phyloP scores from a whole-genome alignment of 2,113 vertebrate species.

The Elephas maximus region DNA sequence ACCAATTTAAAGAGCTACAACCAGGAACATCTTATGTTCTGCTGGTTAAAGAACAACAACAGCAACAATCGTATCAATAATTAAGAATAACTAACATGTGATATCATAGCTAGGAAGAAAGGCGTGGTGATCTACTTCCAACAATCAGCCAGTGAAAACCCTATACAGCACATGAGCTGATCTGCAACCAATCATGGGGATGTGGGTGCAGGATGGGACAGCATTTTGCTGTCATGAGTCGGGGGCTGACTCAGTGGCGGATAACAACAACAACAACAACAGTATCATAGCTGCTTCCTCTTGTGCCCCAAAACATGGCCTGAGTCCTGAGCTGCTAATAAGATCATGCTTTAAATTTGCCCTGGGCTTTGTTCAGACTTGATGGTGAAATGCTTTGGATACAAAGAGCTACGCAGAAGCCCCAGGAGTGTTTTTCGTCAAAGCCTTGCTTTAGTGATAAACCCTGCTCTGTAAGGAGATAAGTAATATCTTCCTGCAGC shows the following conservation, averaged over 20 bases:
- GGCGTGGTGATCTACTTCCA: not conserved
- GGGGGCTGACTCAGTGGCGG: no score
- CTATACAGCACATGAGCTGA: not conserved
- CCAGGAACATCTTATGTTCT: not conserved
- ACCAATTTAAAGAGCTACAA: not conserved
- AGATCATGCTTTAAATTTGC: constrained; percentile 28
- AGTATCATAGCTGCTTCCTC: not conserved
- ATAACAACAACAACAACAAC: not conserved
- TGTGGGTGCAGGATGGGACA: not conserved
- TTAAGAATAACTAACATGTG: not conserved
- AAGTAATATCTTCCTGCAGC: not conserved
- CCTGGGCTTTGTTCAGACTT: constrained; percentile 47
- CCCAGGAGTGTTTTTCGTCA: constrained; percentile 74
- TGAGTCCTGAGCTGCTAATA: constrained; percentile 45
- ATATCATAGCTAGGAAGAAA: not conserved
- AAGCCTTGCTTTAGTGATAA: constrained; percentile 61
- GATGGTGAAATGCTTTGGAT: constrained; percentile 46
- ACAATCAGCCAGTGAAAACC: not conserved
- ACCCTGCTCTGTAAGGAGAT: constrained; percentile 64
- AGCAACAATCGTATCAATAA: not conserved
- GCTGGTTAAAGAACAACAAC: not conserved
- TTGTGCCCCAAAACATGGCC: not conserved
- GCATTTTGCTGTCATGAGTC: not conserved
- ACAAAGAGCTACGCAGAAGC: not conserved
- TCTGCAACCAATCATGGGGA: not conserved